phyloP scores from a whole-genome alignment of 2,113 vertebrate genomes.

The Eublepharis macularius region DNA sequence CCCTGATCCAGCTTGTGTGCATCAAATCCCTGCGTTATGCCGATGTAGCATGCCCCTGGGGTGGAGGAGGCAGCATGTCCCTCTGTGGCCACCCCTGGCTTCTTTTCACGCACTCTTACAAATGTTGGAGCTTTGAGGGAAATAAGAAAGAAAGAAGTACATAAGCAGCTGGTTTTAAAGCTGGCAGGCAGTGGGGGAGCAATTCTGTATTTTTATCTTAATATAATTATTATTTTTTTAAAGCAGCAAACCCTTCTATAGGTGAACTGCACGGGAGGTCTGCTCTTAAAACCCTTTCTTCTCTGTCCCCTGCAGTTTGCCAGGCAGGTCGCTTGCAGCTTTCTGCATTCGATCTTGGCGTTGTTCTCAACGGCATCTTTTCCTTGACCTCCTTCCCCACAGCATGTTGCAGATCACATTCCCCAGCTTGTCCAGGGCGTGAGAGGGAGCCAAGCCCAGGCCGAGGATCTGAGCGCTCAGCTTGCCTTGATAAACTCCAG shows the following conservation, averaged over 20 bases:
- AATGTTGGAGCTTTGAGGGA: neutral
- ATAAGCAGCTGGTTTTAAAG: neutral
- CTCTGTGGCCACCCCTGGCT: neutral
- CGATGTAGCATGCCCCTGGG: too few relatives aligned
- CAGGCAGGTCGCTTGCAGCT: neutral
- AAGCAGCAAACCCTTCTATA: neutral
- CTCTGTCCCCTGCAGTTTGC: neutral
- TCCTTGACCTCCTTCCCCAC: slow-evolving; percentile 15
- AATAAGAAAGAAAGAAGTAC: neutral
- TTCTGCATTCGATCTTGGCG: neutral
- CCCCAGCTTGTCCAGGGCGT: slow-evolving; percentile 97
- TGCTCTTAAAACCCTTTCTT: neutral
- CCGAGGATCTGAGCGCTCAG: slow-evolving; percentile 93
- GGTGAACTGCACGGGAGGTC: too few relatives aligned
- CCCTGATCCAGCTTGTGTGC: neutral
- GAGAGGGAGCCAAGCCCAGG: slow-evolving; percentile 92
- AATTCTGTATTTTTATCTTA: neutral
- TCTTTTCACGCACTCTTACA: neutral
- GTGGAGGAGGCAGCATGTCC: too few relatives aligned
- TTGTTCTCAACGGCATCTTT: neutral
- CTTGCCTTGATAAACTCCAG: slow-evolving; percentile 95
- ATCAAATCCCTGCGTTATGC: too few relatives aligned
- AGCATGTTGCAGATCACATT: slow-evolving; percentile 95
- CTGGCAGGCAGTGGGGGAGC: too few relatives aligned
- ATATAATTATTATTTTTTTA: neutral